Evolutionary conservation across 2,888 invertebrate species (phyloP), one percentile per base, ranked within the genome.

Genomic region (Aproaerema taeniolella): DNA sequence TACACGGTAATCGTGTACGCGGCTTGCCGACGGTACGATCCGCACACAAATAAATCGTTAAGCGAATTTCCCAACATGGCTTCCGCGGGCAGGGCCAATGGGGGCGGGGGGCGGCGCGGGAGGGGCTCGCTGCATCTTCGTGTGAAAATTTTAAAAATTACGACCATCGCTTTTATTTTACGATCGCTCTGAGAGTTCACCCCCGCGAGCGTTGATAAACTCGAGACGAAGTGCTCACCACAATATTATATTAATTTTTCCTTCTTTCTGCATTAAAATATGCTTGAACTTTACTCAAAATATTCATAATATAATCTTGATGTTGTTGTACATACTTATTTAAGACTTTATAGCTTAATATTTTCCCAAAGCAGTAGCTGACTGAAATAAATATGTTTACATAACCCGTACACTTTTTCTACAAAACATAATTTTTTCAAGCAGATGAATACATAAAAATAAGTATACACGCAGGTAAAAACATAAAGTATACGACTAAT

Each of bases 1-100:
- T 56, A 57, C 62, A 63, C 59, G 60, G 61, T 55, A 60, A 63
- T 65, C 56, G 56, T 44, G 49, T 56, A 41, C 61, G 55, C 67
- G 63, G 52, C 60, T 60, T 60, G 53, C 51, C 52, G 52, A 43
- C 54, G 60, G 53, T 58, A 52, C 67, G 64, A 64, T 67, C 63
- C 63, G 71, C 65, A 67, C 69, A 76, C 68, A 73, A 78, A 78
- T 75, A 79, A 76, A 79, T 77, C 72, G 75, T 74, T 71, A 69
- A 71, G 70, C 66, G 71, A 75, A 71, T 79, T 80, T 77, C 67
- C 78, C 76, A 80, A 79, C 72, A 81, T 79, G 79, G 80, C 80
- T 74, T 71, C 79, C 76, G 61, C 64, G 66, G 58, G 58, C 58
- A 55, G 62, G 65, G 63, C 69, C 64, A 67, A 64, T 61, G 67